Evolutionary conservation across 2,113 vertebrate genomes (phyloP).

Genomic region (Chionis minor): DNA sequence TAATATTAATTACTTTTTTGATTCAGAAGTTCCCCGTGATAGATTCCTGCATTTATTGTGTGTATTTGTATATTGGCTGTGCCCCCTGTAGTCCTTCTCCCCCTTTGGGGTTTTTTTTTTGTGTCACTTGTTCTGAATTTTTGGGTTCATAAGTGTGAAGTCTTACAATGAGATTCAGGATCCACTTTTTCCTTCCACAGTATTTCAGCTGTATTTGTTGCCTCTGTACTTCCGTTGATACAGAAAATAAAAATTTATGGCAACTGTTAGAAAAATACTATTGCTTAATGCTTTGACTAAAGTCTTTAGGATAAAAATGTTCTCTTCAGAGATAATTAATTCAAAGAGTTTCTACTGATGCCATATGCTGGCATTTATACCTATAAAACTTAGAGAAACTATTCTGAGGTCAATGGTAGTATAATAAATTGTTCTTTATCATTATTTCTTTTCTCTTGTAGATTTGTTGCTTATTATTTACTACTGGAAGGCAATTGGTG

Average conservation of each 20-base stretch:
- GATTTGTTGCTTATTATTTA: slow-evolving; percentile 94
- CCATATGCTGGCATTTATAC: neutral
- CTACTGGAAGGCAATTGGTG: slow-evolving; percentile 96
- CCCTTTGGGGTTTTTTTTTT: neutral
- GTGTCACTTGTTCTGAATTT: neutral
- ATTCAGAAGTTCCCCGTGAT: neutral
- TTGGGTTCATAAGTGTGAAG: neutral
- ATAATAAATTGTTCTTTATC: neutral
- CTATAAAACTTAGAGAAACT: neutral
- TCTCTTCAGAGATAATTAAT: neutral
- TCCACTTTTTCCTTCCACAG: neutral
- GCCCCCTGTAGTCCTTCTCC: neutral
- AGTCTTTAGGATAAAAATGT: neutral
- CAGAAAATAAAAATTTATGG: neutral
- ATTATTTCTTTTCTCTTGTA: slow-evolving; percentile 72
- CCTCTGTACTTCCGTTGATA: neutral
- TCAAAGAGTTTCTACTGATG: neutral
- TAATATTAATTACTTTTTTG: neutral
- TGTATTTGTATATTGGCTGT: neutral
- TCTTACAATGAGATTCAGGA: neutral
- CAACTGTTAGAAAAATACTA: neutral
- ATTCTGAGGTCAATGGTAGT: neutral
- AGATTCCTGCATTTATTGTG: neutral
- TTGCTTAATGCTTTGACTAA: neutral
- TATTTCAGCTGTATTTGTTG: neutral